Conservation (phyloP, 2,888 invertebrate genomes). For the Yponomeuta sedellus region DNA sequence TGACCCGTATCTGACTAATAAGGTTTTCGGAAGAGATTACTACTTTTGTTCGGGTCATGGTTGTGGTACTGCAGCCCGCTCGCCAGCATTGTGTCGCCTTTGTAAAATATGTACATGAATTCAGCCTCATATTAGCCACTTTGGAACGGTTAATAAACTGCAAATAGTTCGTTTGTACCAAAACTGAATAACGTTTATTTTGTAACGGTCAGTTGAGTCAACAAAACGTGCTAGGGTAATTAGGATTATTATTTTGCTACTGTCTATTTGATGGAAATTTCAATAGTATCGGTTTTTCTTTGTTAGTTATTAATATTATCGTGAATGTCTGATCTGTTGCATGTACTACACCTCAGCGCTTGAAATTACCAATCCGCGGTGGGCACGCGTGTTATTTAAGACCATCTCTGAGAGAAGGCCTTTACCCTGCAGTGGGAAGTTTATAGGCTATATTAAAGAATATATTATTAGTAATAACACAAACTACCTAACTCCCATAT, state of each 20-base stretch:
- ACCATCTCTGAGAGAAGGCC: too few relatives aligned
- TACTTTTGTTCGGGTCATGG: not conserved
- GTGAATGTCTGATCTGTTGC: too few relatives aligned
- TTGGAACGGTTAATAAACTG: constrained; percentile 14
- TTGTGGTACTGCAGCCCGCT: constrained; percentile 18
- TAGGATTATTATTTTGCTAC: constrained; percentile 3
- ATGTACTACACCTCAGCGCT: too few relatives aligned
- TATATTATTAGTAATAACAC: too few relatives aligned
- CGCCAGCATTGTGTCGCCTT: constrained; percentile 19
- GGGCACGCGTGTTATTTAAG: too few relatives aligned
- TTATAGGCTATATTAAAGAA: too few relatives aligned
- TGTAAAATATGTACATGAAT: constrained; percentile 12
- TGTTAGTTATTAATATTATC: too few relatives aligned
- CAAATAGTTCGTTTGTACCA: constrained; percentile 8
- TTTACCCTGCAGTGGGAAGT: too few relatives aligned
- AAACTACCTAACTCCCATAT: too few relatives aligned
- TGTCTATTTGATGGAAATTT: not conserved
- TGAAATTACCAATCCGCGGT: too few relatives aligned
- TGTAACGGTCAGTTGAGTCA: not conserved
- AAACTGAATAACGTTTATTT: not conserved
- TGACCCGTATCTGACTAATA: too few relatives aligned
- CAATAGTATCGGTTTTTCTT: too few relatives aligned
- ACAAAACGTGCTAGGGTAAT: not conserved
- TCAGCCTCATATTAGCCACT: constrained; percentile 10
- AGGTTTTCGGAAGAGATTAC: not conserved